Conservation (phyloP, 2,888 invertebrate species). For the Watsonalla cultraria region DNA sequence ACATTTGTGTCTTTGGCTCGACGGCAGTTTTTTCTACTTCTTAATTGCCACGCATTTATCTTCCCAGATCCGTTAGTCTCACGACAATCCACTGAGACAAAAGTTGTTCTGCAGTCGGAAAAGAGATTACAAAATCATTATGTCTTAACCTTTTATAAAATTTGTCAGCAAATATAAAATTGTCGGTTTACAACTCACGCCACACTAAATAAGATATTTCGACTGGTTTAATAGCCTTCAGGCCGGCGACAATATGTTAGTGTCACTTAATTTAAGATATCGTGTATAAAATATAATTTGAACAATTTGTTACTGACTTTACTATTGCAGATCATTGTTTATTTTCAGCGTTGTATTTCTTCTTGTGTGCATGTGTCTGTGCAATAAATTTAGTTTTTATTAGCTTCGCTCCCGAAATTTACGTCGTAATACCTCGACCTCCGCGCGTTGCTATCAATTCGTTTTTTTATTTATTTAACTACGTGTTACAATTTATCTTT, state of each 20-base stretch:
- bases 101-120: conserved; percentile 18
- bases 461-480: not conserved
- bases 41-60: conserved; percentile 65
- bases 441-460: conserved; percentile 3
- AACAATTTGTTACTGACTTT: conserved; percentile 54
- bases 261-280: conserved; percentile 63
- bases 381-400: conserved; percentile 37
- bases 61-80: conserved; percentile 7
- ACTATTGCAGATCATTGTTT: conserved; percentile 33
- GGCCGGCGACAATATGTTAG: conserved; percentile 53
- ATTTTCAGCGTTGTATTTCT: conserved; percentile 39
- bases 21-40: conserved; percentile 52
- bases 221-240: conserved; percentile 45
- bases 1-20: conserved; percentile 40
- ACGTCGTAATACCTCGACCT: conserved; percentile 13
- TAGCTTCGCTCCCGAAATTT: conserved; percentile 16
- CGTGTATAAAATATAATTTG: conserved; percentile 55
- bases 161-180: conserved; percentile 40
- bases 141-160: conserved; percentile 41
- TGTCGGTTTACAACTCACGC: conserved; percentile 30
- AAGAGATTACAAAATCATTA: conserved; percentile 43
- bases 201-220: conserved; percentile 49
- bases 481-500: not conserved
- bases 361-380: conserved; percentile 6
- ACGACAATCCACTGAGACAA: conserved; percentile 1